Conservation (phyloP, 2,888 invertebrate genomes). For the Girardia tigrina region DNA sequence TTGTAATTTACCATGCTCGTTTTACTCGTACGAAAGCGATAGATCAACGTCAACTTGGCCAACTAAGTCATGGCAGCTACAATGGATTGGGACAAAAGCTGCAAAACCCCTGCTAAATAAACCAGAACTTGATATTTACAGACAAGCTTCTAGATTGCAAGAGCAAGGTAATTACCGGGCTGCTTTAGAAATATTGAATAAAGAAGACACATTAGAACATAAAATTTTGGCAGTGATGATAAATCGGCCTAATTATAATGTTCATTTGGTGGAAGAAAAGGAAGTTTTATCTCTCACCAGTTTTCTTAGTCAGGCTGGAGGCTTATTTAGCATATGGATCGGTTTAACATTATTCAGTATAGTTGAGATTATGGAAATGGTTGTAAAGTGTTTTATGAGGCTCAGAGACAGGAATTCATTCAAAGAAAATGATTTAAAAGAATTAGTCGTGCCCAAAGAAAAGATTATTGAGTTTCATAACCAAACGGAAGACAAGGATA, state of each 20-base stretch:
- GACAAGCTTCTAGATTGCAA: background rate
- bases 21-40: conserved; percentile 37
- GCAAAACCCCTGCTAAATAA: conserved; percentile 8
- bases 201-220: conserved; percentile 21
- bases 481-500: no score
- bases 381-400: background rate
- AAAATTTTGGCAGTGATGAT: conserved; percentile 36
- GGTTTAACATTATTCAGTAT: conserved; percentile 36
- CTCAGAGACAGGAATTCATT: no score
- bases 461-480: no score
- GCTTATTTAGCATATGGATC: conserved; percentile 36
- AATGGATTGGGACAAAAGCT: conserved; percentile 19
- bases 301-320: conserved; percentile 37
- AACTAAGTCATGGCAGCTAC: conserved; percentile 35
- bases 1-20: conserved; percentile 36
- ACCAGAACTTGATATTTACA: conserved; percentile 28
- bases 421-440: no score
- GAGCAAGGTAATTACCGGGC: background rate
- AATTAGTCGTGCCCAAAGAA: no score
- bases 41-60: conserved; percentile 37
- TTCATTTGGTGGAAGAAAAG: conserved; percentile 37
- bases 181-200: conserved; percentile 15
- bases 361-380: conserved; percentile 35
- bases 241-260: conserved; percentile 35
- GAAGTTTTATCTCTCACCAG: conserved; percentile 36